phyloP scores from a whole-genome alignment of 1,140 invertebrate species.

The Drosophila littoralis region DNA sequence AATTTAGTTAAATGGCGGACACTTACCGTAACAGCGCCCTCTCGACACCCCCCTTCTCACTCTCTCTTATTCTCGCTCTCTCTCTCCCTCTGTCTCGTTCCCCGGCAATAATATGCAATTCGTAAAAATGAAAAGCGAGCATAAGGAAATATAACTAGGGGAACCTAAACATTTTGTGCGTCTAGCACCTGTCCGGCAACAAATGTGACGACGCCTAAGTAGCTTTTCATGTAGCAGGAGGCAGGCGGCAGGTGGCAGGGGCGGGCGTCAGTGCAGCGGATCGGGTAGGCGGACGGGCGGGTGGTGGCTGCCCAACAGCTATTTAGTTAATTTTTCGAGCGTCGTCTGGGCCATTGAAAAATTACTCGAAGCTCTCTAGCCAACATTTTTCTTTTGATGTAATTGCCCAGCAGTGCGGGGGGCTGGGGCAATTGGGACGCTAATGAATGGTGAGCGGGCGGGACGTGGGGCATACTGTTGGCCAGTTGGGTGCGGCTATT shows the following conservation, averaged over 20 bases:
- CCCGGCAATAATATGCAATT: slow-evolving; percentile 72
- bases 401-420: slow-evolving; percentile 57
- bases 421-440: background rate
- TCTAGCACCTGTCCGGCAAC: slow-evolving; percentile 37
- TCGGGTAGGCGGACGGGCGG: too few relatives aligned
- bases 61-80: background rate
- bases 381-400: slow-evolving; percentile 75
- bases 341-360: slow-evolving; percentile 60
- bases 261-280: background rate
- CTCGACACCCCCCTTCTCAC: too few relatives aligned
- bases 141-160: slow-evolving; percentile 16
- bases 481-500: slow-evolving; percentile 52
- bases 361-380: slow-evolving; percentile 55
- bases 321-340: slow-evolving; percentile 75
- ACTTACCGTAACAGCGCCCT: slow-evolving; percentile 10
- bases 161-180: slow-evolving; percentile 27
- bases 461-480: background rate
- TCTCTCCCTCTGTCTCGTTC: slow-evolving; percentile 11
- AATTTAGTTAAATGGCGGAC: slow-evolving; percentile 34
- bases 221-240: slow-evolving; percentile 60
- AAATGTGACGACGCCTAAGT: slow-evolving; percentile 44
- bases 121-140: slow-evolving; percentile 37
- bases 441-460: background rate
- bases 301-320: slow-evolving; percentile 21
- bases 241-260: background rate